These are phyloP conservation scores for Nomada fucata DNA, from an alignment of 2,888 invertebrate genomes.

Conservation along the genomic window DNA sequence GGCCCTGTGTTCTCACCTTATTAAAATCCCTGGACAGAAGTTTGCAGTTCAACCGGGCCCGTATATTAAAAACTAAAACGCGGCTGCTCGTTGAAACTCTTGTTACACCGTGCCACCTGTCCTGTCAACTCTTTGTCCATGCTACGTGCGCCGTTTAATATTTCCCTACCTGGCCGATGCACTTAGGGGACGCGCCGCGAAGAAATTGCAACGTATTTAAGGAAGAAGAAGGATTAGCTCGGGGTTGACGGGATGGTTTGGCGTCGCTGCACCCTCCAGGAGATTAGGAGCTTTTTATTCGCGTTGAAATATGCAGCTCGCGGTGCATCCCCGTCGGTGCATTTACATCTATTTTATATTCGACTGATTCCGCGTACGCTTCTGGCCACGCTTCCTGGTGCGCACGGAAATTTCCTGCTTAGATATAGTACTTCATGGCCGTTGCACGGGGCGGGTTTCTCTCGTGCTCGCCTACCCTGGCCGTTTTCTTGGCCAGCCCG, in stretches of 20 bases:
- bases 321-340: conserved; percentile 19
- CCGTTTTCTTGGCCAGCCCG: conserved; percentile 28
- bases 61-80: conserved; percentile 41
- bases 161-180: not conserved
- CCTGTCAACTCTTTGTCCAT: not conserved
- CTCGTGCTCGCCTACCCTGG: conserved; percentile 6
- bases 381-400: conserved; percentile 19
- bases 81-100: not conserved
- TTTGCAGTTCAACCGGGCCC: not conserved
- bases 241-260: not conserved
- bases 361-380: conserved; percentile 45
- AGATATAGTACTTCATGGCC: conserved; percentile 10
- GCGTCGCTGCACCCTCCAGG: not conserved
- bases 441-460: conserved; percentile 2
- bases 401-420: conserved; percentile 54
- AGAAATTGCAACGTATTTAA: conserved; percentile 20
- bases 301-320: conserved; percentile 42
- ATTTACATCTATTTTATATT: conserved; percentile 59
- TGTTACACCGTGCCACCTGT: not conserved
- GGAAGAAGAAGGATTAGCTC: not conserved
- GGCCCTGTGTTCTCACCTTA: conserved; percentile 51
- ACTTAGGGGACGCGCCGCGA: not conserved
- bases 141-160: not conserved
- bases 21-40: conserved; percentile 46
- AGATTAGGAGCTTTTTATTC: conserved; percentile 51